A percentile compares a stretch with the other conserved stretches of the same genome.
These are phyloP conservation scores for Heteromyza rotundicornis DNA, from an alignment of 2,888 invertebrate genomes.

Conservation along the genomic window DNA sequence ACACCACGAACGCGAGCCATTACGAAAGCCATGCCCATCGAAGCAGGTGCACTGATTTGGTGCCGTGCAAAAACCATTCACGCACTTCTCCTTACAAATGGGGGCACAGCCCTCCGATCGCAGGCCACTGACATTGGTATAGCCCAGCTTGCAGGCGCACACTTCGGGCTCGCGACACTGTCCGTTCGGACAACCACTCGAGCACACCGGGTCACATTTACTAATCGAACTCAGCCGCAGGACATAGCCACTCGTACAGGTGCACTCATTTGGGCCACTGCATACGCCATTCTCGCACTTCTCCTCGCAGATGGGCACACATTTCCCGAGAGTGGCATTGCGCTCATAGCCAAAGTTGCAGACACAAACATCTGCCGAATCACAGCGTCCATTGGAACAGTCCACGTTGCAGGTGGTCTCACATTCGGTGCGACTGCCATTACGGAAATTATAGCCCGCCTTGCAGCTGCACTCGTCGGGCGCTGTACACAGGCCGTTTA, in stretches of 20 bases:
- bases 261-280: constrained; percentile 63
- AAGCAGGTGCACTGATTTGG: constrained; percentile 57
- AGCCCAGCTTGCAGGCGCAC: constrained; percentile 51
- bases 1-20: constrained; percentile 49
- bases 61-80: constrained; percentile 64
- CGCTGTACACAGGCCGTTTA: constrained; percentile 50
- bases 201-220: constrained; percentile 53
- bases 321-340: constrained; percentile 38
- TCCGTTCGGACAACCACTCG: constrained; percentile 51
- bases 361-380: constrained; percentile 66
- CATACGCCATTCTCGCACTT: constrained; percentile 57
- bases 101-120: constrained; percentile 61
- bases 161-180: constrained; percentile 64
- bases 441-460: constrained; percentile 39
- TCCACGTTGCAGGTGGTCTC: constrained; percentile 53
- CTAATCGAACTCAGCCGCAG: constrained; percentile 37
- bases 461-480: constrained; percentile 53
- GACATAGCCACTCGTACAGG: constrained; percentile 61
- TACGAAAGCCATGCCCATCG: constrained; percentile 48
- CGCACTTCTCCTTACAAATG: constrained; percentile 64
- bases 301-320: constrained; percentile 50
- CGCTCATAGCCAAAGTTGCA: constrained; percentile 65
- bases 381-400: constrained; percentile 65
- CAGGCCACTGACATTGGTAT: constrained; percentile 37
- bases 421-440: constrained; percentile 50